These are phyloP conservation scores for Syrmaticus mikado DNA, from an alignment of 2,113 vertebrate species.

Conservation along the genomic window DNA sequence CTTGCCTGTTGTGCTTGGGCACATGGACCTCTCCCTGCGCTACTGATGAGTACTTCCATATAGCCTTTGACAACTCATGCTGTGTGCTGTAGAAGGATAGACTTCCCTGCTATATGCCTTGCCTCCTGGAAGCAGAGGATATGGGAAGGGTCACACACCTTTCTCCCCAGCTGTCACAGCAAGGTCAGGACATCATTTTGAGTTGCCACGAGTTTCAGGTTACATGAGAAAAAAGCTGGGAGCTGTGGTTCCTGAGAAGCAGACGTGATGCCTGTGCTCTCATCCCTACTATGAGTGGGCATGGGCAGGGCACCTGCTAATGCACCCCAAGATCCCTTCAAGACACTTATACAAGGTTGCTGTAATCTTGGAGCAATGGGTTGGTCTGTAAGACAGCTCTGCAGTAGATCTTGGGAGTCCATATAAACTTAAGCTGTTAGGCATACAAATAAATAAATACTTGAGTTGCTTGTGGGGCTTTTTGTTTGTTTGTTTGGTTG, in stretches of 20 bases:
- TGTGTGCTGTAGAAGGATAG: not conserved
- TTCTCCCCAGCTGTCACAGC: not conserved
- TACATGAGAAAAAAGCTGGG: not conserved
- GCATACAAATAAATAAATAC: not conserved
- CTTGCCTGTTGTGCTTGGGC: not conserved
- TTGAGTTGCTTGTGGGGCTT: not conserved
- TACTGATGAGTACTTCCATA: not conserved
- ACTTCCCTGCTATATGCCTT: rapidly evolving
- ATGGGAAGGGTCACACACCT: not conserved
- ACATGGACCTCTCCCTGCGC: not conserved
- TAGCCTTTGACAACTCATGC: not conserved
- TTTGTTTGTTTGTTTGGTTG: too few species aligned
- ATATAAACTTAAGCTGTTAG: not conserved
- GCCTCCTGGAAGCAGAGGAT: not conserved
- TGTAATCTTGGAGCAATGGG: not conserved
- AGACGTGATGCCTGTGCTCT: not conserved
- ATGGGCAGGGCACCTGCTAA: not conserved
- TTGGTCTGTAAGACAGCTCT: not conserved
- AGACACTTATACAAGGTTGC: not conserved
- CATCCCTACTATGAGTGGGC: rapidly evolving
- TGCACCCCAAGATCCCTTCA: not conserved
- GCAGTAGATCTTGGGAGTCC: not conserved
- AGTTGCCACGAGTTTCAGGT: not conserved
- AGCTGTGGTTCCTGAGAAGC: not conserved
- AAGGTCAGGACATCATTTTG: rapidly evolving